Conservation (phyloP, 2,113 vertebrate species). For the Cacatua alba region DNA sequence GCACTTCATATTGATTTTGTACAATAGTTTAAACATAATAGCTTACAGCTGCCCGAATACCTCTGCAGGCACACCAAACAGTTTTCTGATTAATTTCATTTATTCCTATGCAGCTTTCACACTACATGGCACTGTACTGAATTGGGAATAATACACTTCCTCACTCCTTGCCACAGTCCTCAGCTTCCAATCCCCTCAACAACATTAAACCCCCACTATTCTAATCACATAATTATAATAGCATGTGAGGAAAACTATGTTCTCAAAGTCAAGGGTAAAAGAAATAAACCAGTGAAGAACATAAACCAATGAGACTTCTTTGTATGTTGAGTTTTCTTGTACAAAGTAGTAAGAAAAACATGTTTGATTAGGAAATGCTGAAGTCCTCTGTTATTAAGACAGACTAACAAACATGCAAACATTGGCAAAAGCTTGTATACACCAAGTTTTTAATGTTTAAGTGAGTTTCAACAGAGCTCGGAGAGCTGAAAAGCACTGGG, state of each 20-base stretch:
- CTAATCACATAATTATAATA: background rate
- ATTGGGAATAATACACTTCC: background rate
- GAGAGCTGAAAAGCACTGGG: background rate
- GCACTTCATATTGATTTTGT: background rate
- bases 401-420: background rate
- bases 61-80: background rate
- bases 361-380: background rate
- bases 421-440: fast-evolving
- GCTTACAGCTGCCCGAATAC: background rate
- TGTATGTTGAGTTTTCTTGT: background rate
- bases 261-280: background rate
- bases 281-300: background rate
- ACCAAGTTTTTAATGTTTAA: background rate
- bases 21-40: background rate
- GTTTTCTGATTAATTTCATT: background rate
- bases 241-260: background rate
- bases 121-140: background rate
- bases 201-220: background rate
- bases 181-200: background rate
- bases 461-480: background rate
- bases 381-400: background rate
- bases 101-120: background rate
- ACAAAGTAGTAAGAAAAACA: background rate
- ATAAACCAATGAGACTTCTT: background rate
- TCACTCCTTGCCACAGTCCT: background rate